phyloP scores from a whole-genome alignment of 2,888 invertebrate genomes.

The Ramazzottius varieornatus region DNA sequence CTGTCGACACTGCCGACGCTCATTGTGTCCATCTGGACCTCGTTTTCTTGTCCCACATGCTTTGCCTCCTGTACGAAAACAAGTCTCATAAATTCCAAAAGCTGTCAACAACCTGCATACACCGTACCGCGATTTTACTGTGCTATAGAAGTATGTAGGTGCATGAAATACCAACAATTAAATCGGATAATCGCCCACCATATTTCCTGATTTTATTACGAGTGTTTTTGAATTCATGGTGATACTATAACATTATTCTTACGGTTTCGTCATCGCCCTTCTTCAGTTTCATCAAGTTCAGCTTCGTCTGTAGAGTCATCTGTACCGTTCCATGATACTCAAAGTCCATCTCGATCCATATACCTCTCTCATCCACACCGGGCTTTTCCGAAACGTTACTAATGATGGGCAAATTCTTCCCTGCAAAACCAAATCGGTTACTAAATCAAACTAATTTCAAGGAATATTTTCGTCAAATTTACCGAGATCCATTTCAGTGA shows the following conservation, averaged over 20 bases:
- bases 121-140: too few species aligned
- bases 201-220: too few species aligned
- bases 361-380: slow-evolving; percentile 45
- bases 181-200: too few species aligned
- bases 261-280: slow-evolving; percentile 9
- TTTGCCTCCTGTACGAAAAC: neutral
- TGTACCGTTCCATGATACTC: slow-evolving; percentile 44
- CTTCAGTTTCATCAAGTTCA: slow-evolving; percentile 46
- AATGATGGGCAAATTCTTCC: slow-evolving; percentile 38
- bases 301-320: slow-evolving; percentile 59
- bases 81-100: too few species aligned
- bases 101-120: too few species aligned
- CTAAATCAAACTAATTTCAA: too few species aligned
- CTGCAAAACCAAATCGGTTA: too few species aligned
- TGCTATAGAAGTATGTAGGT: too few species aligned
- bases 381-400: slow-evolving; percentile 35
- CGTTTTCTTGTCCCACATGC: neutral
- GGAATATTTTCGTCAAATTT: too few species aligned
- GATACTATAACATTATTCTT: too few species aligned
- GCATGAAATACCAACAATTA: too few species aligned
- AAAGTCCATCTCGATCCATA: slow-evolving; percentile 63
- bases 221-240: too few species aligned
- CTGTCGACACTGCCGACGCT: neutral
- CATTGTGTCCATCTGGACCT: neutral
- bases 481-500: slow-evolving; percentile 47